phyloP scores from a whole-genome alignment of 2,888 invertebrate genomes.

The Muscina levida region DNA sequence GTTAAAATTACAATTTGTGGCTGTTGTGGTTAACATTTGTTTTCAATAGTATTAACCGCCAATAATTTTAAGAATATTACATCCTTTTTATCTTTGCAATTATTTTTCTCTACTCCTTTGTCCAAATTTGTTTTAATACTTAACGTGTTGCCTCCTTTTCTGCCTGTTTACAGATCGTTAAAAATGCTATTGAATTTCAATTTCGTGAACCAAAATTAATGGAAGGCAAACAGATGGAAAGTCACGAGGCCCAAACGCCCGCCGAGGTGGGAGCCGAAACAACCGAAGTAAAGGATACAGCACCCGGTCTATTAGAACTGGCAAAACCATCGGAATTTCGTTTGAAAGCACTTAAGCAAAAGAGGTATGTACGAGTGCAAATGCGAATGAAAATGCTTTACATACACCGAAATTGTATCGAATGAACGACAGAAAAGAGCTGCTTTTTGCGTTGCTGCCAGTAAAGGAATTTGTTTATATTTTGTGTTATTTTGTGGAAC shows the following conservation, averaged over 20 bases:
- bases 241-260: slow-evolving; percentile 67
- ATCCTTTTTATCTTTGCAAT: slow-evolving; percentile 24
- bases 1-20: slow-evolving; percentile 9
- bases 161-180: slow-evolving; percentile 73
- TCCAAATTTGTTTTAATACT: no score
- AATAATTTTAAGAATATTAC: not conserved
- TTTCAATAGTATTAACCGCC: slow-evolving; percentile 25
- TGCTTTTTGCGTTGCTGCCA: not conserved
- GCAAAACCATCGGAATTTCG: slow-evolving; percentile 80
- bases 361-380: slow-evolving; percentile 73
- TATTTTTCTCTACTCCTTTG: no score
- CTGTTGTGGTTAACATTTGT: slow-evolving; percentile 17
- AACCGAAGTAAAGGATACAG: slow-evolving; percentile 72
- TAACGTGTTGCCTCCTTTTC: not conserved
- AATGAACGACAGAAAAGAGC: no score
- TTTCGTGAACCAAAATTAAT: slow-evolving; percentile 77
- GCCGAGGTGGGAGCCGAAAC: slow-evolving; percentile 69
- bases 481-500: slow-evolving; percentile 10
- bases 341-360: slow-evolving; percentile 78
- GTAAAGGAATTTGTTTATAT: not conserved
- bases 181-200: slow-evolving; percentile 79
- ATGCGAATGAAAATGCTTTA: not conserved
- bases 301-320: slow-evolving; percentile 77
- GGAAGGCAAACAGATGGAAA: slow-evolving; percentile 72
- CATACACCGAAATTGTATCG: no score